Evolutionary conservation across 2,797 vertebrate genomes (phyloP).

Genomic region (Diplodus puntazzo): DNA sequence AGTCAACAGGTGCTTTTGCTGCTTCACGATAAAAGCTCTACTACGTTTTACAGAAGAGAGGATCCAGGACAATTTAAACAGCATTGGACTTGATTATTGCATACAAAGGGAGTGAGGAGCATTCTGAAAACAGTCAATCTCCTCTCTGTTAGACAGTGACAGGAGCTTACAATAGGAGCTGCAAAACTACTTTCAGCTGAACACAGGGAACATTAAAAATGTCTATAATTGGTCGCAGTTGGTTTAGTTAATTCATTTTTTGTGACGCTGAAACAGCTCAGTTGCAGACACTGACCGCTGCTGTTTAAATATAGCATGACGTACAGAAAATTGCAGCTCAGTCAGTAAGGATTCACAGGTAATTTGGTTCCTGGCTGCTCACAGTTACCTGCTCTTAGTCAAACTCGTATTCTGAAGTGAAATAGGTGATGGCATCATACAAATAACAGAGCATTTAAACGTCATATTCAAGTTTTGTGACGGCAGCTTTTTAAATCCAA

Average conservation of each 20-base stretch:
- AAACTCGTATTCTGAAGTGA: constrained; percentile 1
- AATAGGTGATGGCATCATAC: constrained; percentile 10
- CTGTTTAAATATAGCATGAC: constrained; percentile 30
- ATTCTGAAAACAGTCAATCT: background rate
- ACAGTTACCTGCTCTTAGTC: background rate
- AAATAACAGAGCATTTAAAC: constrained; percentile 24
- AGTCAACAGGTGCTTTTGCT: constrained; percentile 11
- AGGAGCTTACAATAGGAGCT: background rate
- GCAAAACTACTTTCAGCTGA: constrained; percentile 21
- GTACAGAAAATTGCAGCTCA: constrained; percentile 5
- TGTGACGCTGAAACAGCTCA: constrained; percentile 23
- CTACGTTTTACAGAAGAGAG: background rate
- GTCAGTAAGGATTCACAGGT: constrained; percentile 11
- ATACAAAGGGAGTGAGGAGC: background rate
- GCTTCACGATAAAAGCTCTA: background rate
- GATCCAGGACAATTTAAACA: background rate
- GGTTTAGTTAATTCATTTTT: constrained; percentile 25
- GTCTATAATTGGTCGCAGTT: background rate
- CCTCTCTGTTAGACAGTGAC: background rate
- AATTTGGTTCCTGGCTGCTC: constrained; percentile 14
- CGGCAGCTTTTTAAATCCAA: background rate
- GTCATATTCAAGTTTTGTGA: background rate
- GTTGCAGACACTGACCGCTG: constrained; percentile 17
- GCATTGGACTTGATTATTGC: background rate
- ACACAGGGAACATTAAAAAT: constrained; percentile 32